Base-by-base conservation (phyloP, 1,140 invertebrate species). In the Lepidurus apus region DNA sequence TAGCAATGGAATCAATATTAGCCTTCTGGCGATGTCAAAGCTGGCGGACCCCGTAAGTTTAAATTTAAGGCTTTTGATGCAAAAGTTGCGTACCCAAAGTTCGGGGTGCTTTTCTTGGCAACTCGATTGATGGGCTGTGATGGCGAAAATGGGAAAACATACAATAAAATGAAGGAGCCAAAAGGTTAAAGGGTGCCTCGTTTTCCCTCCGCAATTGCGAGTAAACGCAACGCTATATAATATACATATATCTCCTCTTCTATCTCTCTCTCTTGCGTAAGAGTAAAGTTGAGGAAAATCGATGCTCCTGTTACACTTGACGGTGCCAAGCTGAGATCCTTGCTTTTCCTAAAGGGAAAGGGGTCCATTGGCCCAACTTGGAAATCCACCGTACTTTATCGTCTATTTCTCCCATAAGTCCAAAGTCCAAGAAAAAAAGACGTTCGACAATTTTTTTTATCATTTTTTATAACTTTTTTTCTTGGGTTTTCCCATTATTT, bases 241-340 rank as follows among this genome's bases (percentile, higher is more conserved):
- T 65, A 65, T 17, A 65, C 53, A 65, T 65, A 17, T 21, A 65
- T 65, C 4, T 13, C 6, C 17, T 13, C 6, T 21, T 21, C 53
- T 65, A 6, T 65, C 53, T 65, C 45, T 47, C 10, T 47, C 3
- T 65, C 53, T 65, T 1, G 17, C 1, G 9, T n/a, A 65, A 65
- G 53, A 21, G 53, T 65, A 17, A 65, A 65, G 53, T 17, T 65
- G 53, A 21, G 53, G 53, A 65, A 65, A 65, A 65, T 65, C 53
- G 53, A 65, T 65, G 53, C 53, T 65, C 53, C 53, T 21, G 17
- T 65, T 65, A 9, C 53, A 65, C 53, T 65, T 65, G 53, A 65
- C 53, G 21, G 53, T 65, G 53, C 53, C 53, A 8, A n/a, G 53
- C n/a, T 1, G 17, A n/a, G 8, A 65, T 65, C 21, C 13, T 65